phyloP scores from a whole-genome alignment of 1,140 invertebrate genomes.

The Heliconius congener region DNA sequence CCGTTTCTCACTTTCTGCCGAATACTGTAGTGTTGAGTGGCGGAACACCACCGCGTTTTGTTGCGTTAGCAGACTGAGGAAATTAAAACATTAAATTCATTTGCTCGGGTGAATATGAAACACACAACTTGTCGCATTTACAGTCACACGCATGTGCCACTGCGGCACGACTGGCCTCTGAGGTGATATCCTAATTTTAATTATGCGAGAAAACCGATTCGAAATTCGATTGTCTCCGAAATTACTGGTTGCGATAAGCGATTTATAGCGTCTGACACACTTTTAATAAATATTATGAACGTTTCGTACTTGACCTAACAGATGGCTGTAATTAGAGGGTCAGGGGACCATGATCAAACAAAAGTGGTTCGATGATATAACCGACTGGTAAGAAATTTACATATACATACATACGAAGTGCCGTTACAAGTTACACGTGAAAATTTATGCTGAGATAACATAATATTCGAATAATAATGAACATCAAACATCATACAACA shows the following conservation, averaged over 20 bases:
- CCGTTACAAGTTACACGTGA: constrained; percentile 16
- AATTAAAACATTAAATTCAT: too few relatives aligned
- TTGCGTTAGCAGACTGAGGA: too few relatives aligned
- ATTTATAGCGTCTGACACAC: constrained; percentile 61
- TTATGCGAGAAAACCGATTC: constrained; percentile 55
- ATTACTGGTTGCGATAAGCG: constrained; percentile 54
- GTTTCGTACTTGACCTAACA: constrained; percentile 65
- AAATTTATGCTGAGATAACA: constrained; percentile 16
- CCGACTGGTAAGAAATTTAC: background rate
- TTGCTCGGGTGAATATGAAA: too few relatives aligned
- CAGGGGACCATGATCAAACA: constrained; percentile 40
- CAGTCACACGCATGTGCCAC: too few relatives aligned
- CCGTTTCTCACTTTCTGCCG: too few relatives aligned
- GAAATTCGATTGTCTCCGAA: constrained; percentile 56
- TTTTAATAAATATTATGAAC: constrained; percentile 43
- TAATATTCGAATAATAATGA: background rate
- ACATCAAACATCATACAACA: background rate
- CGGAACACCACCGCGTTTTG: too few relatives aligned
- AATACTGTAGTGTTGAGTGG: too few relatives aligned
- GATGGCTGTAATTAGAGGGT: constrained; percentile 56
- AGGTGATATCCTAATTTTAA: constrained; percentile 40
- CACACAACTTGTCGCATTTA: too few relatives aligned
- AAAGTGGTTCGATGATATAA: constrained; percentile 60
- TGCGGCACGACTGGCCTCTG: too few relatives aligned
- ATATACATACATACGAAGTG: background rate